These are phyloP conservation scores for Sminthurides aquaticus DNA, from an alignment of 2,888 invertebrate species.

Conservation along the genomic window DNA sequence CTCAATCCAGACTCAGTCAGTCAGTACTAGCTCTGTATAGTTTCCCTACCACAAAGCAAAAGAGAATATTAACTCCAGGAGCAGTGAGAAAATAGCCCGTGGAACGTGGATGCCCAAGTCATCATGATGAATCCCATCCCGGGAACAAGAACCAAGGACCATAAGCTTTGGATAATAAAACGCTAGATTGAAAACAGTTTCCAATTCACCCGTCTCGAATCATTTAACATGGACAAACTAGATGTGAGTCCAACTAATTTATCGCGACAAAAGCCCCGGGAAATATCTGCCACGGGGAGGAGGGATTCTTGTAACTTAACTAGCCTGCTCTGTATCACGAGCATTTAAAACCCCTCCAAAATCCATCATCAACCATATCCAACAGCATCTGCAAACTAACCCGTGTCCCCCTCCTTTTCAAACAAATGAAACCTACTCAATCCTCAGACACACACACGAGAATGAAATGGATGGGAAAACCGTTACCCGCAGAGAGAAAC, in stretches of 20 bases:
- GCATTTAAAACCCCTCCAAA: neutral
- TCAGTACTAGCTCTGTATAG: neutral
- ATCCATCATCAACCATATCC: neutral
- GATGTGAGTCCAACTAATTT: constrained; percentile 37
- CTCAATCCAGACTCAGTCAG: neutral
- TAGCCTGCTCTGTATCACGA: neutral
- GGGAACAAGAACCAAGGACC: too few relatives aligned
- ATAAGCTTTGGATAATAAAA: neutral
- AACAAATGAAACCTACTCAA: too few relatives aligned
- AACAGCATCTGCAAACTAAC: too few relatives aligned
- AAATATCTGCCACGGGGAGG: neutral
- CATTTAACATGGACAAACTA: constrained; percentile 42
- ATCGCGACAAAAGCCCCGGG: constrained; percentile 31
- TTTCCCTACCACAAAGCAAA: too few relatives aligned
- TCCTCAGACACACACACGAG: too few relatives aligned
- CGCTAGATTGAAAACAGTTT: constrained; percentile 22
- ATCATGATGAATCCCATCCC: too few relatives aligned
- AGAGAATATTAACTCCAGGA: too few relatives aligned
- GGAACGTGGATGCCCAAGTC: neutral
- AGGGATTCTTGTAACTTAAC: neutral
- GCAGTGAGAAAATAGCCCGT: neutral
- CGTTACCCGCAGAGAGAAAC: neutral
- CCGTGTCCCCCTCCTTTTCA: too few relatives aligned
- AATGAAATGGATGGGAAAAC: neutral
- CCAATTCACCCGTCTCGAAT: constrained; percentile 36